Evolutionary conservation across 2,113 vertebrate species (phyloP), one percentile per base, ranked within the genome.

Genomic region (Suncus etruscus): DNA sequence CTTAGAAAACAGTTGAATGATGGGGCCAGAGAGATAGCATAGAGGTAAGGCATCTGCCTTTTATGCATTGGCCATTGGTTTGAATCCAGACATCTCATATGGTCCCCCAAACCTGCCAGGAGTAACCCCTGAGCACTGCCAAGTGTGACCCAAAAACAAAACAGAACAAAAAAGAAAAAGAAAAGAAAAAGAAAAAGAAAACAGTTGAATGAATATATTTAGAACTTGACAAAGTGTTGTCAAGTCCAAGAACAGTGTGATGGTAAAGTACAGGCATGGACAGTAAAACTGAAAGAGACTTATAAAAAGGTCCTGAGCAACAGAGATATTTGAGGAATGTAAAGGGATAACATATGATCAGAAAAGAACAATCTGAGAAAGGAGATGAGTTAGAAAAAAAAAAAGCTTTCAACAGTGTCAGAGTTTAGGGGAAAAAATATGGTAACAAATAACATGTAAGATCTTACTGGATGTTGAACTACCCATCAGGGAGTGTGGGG

Each of bases 291-390:
- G 24, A 54, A 81, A 81, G 2, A 1, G 1, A 0, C 39, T 72
- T 72, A 14, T 22, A 58, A 0, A 72, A 72, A 79, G 2, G 1
- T 39, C 15, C 20, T 51, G 7, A 32, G 29, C 27, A 78, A 80
- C 2, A 29, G 12, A 80, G 4, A n/a, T 0, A 8, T 20, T 27
- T 84, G 27, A 24, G 29, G 1, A 69, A 25, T 0, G 9, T 2
- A 29, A 10, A 58, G 29, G 7, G 9, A 8, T 5, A 58, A 14
- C 24, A 51, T 6, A 32, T 3, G 74, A n/a, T 48, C n/a, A 32
- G 50, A 50, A 51, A 61, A 68, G 8, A 66, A 3, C 16, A 31
- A 61, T 14, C 7, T 54, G 25, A 61, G 48, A 73, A 4, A 1
- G 6, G 20, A 39, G 22, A 22, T 31, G 32, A 81, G 29, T 61